Conservation (phyloP, 2,797 vertebrate genomes). For the Melanotaenia parkinsoni region DNA sequence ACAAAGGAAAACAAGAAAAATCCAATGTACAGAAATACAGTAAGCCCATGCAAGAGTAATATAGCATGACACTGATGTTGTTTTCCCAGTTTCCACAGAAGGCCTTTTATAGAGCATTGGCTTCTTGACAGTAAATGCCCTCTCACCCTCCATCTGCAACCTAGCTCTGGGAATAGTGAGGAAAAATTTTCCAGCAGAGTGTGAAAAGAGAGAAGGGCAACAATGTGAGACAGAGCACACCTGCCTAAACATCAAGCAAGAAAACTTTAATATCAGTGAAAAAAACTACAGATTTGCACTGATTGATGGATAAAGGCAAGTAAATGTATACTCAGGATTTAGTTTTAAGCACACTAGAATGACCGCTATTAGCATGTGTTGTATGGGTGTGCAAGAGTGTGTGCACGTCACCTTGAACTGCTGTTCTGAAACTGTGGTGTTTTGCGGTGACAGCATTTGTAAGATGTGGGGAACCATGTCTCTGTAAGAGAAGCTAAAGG, state of each 20-base stretch:
- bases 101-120: not conserved
- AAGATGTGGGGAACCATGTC: conserved; percentile 93
- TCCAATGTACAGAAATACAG: not conserved
- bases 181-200: conserved; percentile 1
- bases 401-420: conserved; percentile 90
- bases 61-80: not conserved
- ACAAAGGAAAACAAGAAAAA: not conserved
- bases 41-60: not conserved
- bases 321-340: conserved; percentile 1
- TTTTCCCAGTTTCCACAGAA: not conserved
- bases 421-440: conserved; percentile 87
- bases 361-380: conserved; percentile 31
- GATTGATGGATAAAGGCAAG: not conserved
- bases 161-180: not conserved
- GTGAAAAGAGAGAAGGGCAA: conserved; percentile 2
- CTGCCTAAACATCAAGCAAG: conserved; percentile 9
- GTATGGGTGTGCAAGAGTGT: conserved; percentile 23
- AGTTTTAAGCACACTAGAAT: conserved; percentile 39
- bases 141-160: conserved; percentile 5
- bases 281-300: not conserved
- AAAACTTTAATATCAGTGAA: conserved; percentile 25
- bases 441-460: conserved; percentile 87
- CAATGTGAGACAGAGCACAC: not conserved
- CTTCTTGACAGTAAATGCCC: not conserved
- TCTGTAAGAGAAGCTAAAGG: conserved; percentile 94